Percentiles rank a stretch among this genome's conserved stretches.
These are phyloP conservation scores for Ernsta delagoae DNA, from an alignment of 2,888 invertebrate genomes.

Conservation along the genomic window DNA sequence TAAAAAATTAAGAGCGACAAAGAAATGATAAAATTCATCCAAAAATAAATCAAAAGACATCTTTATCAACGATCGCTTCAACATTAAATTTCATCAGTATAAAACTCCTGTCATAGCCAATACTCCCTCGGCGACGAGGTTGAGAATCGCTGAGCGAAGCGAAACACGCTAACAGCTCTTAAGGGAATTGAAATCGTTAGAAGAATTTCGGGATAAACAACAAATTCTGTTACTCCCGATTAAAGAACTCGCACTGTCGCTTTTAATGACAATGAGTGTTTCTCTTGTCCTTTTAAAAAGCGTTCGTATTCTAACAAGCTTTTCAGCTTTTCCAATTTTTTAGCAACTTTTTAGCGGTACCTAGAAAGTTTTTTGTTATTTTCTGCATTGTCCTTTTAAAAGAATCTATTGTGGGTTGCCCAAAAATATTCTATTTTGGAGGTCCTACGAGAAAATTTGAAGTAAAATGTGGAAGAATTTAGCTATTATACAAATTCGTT, in stretches of 20 bases:
- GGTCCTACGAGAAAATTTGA: neutral
- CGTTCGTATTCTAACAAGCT: conserved; percentile 30
- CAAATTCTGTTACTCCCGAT: conserved; percentile 31
- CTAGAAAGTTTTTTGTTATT: neutral
- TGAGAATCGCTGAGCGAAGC: conserved; percentile 15
- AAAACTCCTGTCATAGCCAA: neutral
- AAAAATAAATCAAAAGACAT: no score
- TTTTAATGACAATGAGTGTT: conserved; percentile 28
- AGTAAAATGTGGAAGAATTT: no score
- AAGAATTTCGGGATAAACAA: conserved; percentile 35
- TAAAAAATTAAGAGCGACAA: no score
- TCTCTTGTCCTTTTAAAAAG: conserved; percentile 22
- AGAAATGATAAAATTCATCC: no score
- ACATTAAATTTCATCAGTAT: neutral
- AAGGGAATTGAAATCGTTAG: conserved; percentile 34
- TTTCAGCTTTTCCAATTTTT: conserved; percentile 26
- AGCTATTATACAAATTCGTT: no score
- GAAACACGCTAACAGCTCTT: conserved; percentile 28
- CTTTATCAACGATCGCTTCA: neutral
- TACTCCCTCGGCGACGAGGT: conserved; percentile 3
- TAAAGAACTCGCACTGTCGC: conserved; percentile 35
- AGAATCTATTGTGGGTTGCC: neutral
- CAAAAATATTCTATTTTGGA: neutral
- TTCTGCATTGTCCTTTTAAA: neutral
- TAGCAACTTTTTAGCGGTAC: conserved; percentile 6